A percentile compares a stretch with the other conserved stretches of the same genome.
phyloP scores from a whole-genome alignment of 2,113 vertebrate genomes.

The Podiceps cristatus region DNA sequence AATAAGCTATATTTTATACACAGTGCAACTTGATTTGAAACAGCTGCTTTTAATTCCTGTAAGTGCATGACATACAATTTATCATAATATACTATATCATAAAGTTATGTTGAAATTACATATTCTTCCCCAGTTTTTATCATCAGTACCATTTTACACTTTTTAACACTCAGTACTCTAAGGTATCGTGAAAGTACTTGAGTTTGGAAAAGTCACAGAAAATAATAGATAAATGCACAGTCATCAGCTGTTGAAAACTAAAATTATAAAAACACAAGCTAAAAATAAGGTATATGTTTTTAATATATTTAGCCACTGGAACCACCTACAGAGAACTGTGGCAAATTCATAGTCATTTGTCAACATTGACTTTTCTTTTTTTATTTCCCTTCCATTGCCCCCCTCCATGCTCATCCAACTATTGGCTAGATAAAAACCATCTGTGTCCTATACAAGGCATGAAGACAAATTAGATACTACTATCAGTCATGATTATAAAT shows the following conservation, averaged over 20 bases:
- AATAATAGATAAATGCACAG: background rate
- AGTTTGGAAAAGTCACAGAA: background rate
- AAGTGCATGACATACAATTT: background rate
- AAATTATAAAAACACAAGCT: background rate
- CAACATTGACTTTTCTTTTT: background rate
- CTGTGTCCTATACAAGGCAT: background rate
- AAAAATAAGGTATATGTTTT: background rate
- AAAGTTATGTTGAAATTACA: background rate
- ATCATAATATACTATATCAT: background rate
- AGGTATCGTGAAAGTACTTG: background rate
- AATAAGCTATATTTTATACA: background rate
- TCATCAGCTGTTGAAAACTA: background rate
- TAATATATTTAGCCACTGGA: background rate
- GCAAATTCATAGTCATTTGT: background rate
- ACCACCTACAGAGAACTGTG: background rate
- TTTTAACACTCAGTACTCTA: background rate
- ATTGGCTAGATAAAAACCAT: background rate
- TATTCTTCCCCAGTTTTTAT: background rate
- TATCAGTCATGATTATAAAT: background rate
- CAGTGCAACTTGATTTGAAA: background rate
- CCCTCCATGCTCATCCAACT: background rate
- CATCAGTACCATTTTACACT: background rate
- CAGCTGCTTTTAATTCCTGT: background rate
- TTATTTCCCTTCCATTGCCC: background rate
- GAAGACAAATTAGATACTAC: background rate